phyloP scores from a whole-genome alignment of 2,797 vertebrate genomes.

The Capromys pilorides region DNA sequence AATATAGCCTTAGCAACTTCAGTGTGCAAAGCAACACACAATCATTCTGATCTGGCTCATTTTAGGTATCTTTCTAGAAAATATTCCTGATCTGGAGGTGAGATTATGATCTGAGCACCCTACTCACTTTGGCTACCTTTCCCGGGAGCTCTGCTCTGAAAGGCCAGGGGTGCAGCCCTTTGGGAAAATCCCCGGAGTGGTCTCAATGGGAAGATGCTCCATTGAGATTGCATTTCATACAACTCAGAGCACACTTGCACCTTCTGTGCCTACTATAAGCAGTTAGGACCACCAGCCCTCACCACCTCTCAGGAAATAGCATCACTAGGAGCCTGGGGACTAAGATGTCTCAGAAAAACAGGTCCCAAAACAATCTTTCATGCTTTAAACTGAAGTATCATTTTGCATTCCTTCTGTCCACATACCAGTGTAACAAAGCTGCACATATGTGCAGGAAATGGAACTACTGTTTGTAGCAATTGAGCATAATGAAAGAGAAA shows the following conservation, averaged over 20 bases:
- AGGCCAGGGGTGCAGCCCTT: not conserved
- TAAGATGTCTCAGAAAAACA: not conserved
- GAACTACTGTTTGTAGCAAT: conserved; percentile 1
- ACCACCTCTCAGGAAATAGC: not conserved
- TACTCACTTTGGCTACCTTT: not conserved
- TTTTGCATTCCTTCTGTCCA: conserved; percentile 43
- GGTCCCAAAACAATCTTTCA: conserved; percentile 30
- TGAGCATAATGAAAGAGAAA: conserved; percentile 16
- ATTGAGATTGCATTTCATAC: not conserved
- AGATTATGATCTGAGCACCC: not conserved
- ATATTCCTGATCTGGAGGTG: not conserved
- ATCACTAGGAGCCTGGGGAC: not conserved
- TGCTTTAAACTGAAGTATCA: not conserved
- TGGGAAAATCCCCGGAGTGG: not conserved
- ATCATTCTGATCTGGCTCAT: not conserved
- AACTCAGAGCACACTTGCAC: not conserved
- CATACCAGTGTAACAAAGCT: not conserved
- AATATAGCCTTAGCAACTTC: not conserved
- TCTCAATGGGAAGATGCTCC: not conserved
- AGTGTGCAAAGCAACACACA: not conserved
- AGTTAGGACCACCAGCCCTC: not conserved
- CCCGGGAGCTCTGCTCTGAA: not conserved
- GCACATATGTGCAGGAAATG: not conserved
- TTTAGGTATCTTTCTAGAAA: conserved; percentile 7
- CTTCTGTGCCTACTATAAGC: not conserved